Conservation (phyloP, 2,888 invertebrate genomes). For the Plebejus melissa region DNA sequence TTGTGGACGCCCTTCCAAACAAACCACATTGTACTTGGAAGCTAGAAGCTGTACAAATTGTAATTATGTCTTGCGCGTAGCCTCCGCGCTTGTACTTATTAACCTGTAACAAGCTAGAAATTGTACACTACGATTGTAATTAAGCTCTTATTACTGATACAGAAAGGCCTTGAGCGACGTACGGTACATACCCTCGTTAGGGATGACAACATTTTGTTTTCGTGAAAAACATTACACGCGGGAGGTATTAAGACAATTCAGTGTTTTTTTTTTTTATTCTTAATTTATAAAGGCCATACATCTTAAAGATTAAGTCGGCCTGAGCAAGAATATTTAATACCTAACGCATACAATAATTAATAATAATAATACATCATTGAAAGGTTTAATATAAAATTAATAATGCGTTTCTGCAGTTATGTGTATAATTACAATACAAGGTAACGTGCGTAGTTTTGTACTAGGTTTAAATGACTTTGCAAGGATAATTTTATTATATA, state of each 20-base stretch:
- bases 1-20: neutral
- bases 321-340: too few species aligned
- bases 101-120: conserved; percentile 32
- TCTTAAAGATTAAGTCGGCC: too few species aligned
- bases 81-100: conserved; percentile 35
- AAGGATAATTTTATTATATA: too few species aligned
- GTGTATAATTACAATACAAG: too few species aligned
- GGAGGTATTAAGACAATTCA: neutral
- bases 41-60: neutral
- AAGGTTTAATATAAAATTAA: too few species aligned
- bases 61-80: conserved; percentile 42
- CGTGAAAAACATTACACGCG: neutral
- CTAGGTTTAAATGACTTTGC: too few species aligned
- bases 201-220: conserved; percentile 8
- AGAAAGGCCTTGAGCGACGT: conserved; percentile 11
- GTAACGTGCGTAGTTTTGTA: too few species aligned
- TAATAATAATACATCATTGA: too few species aligned
- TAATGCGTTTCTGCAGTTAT: too few species aligned
- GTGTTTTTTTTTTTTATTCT: too few species aligned
- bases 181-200: neutral
- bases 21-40: neutral
- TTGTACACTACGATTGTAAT: conserved; percentile 24
- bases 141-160: conserved; percentile 27
- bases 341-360: too few species aligned
- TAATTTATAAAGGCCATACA: too few species aligned